Conservation (phyloP, 2,113 vertebrate genomes). For the Proteles cristata region DNA sequence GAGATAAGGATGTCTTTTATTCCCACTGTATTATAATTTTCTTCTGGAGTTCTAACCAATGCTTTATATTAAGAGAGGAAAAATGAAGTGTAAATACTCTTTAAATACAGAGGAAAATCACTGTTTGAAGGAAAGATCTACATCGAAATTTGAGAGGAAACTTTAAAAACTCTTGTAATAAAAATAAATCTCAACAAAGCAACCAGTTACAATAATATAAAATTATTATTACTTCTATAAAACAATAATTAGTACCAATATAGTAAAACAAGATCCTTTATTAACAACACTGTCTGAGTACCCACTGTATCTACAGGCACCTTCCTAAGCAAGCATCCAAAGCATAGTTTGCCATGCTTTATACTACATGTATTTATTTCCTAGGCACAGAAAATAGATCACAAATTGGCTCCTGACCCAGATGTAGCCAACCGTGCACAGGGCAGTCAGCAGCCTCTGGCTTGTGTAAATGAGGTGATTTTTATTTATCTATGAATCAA, state of each 20-base stretch:
- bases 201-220: neutral
- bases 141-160: neutral
- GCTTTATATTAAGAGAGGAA: neutral
- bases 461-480: neutral
- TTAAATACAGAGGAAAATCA: neutral
- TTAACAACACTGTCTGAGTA: neutral
- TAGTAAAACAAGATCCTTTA: neutral
- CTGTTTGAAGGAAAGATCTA: neutral
- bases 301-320: neutral
- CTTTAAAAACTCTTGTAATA: neutral
- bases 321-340: neutral
- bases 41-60: neutral
- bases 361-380: neutral
- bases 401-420: neutral
- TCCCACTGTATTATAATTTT: neutral
- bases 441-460: neutral
- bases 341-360: neutral
- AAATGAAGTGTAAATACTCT: neutral
- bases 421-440: neutral
- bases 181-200: neutral
- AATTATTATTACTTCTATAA: conserved; percentile 10
- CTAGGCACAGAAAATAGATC: neutral
- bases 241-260: neutral
- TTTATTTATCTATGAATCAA: neutral
- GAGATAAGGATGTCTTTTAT: neutral